These are phyloP conservation scores for Pogona vitticeps DNA, from an alignment of 2,113 vertebrate species.

Conservation along the genomic window DNA sequence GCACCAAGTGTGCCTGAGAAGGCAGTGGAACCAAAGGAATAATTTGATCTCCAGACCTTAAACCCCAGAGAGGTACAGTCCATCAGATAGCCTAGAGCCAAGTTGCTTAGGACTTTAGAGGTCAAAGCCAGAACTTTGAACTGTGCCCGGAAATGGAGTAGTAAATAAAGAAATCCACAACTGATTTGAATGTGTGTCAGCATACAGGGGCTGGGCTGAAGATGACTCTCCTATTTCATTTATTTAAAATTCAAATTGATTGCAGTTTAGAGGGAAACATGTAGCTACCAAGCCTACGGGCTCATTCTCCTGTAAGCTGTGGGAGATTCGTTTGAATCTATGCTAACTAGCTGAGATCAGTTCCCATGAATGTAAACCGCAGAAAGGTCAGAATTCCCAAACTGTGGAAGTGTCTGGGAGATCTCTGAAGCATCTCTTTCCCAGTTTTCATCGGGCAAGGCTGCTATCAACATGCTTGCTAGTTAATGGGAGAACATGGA, in stretches of 20 bases:
- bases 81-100: too few relatives aligned
- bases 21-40: too few relatives aligned
- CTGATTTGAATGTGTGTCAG: not conserved
- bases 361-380: not conserved
- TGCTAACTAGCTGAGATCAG: not conserved
- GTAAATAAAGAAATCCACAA: not conserved
- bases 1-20: too few relatives aligned
- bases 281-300: not conserved
- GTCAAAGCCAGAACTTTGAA: too few relatives aligned
- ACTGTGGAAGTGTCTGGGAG: not conserved
- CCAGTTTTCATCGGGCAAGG: not conserved
- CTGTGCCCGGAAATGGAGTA: too few relatives aligned
- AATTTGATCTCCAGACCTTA: too few relatives aligned
- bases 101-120: too few relatives aligned
- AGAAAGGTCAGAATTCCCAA: not conserved
- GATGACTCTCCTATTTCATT: not conserved
- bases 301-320: not conserved
- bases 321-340: not conserved
- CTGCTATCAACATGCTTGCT: conserved; percentile 32
- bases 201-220: too few relatives aligned
- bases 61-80: too few relatives aligned
- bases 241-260: not conserved
- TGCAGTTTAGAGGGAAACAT: not conserved
- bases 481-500: not conserved
- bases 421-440: not conserved